A percentile compares a stretch with the other conserved stretches of the same genome.
phyloP scores from a whole-genome alignment of 2,113 vertebrate species.

The Heptranchias perlo region DNA sequence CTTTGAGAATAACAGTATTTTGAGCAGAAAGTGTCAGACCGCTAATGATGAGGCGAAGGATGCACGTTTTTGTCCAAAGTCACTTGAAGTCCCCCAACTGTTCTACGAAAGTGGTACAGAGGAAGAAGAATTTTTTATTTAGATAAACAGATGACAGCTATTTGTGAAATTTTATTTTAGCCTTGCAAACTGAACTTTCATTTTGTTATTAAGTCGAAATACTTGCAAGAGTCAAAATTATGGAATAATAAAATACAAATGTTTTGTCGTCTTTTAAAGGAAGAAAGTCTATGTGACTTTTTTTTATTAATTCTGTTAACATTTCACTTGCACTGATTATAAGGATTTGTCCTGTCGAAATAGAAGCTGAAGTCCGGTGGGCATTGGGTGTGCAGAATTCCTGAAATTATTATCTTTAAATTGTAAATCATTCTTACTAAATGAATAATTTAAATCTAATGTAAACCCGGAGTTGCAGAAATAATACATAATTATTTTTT shows the following conservation, averaged over 20 bases:
- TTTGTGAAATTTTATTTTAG: background rate
- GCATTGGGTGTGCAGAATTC: background rate
- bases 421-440: background rate
- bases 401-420: slow-evolving; percentile 9
- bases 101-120: slow-evolving; percentile 37
- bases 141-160: slow-evolving; percentile 28
- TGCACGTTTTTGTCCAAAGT: background rate
- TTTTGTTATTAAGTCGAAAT: background rate
- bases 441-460: slow-evolving; percentile 24
- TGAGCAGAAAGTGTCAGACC: background rate
- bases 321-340: slow-evolving; percentile 21
- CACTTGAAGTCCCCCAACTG: background rate
- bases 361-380: background rate
- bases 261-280: background rate
- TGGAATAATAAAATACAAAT: background rate
- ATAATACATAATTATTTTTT: background rate
- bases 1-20: background rate
- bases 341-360: background rate
- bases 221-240: background rate
- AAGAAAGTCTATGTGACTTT: background rate
- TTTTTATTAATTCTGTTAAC: background rate
- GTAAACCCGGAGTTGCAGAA: slow-evolving; percentile 16
- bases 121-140: slow-evolving; percentile 65
- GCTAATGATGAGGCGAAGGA: background rate
- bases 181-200: background rate